Conservation (phyloP, 1,140 invertebrate genomes). For the Steinernema feltiae region DNA sequence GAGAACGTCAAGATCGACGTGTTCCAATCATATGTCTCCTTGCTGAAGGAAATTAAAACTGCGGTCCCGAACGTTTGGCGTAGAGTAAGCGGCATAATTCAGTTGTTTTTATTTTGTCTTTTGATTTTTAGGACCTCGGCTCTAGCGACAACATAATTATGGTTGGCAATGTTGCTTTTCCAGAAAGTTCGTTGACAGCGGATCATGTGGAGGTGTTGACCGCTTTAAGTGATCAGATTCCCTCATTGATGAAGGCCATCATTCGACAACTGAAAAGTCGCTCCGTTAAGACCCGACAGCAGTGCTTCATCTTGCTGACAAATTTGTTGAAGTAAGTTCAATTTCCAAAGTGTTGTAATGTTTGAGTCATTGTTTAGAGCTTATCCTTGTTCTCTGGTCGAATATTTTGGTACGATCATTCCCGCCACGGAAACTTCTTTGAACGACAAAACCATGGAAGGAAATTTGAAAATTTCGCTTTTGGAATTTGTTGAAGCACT, state of each 20-base stretch:
- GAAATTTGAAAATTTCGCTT: constrained; percentile 26
- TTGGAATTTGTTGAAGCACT: constrained; percentile 21
- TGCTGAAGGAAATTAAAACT: constrained; percentile 78
- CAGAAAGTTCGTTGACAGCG: constrained; percentile 6
- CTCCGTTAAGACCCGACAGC: constrained; percentile 83
- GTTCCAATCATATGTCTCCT: constrained; percentile 85
- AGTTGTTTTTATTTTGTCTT: constrained; percentile 20
- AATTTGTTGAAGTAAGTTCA: constrained; percentile 71
- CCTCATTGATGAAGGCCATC: constrained; percentile 76
- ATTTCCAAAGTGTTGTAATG: constrained; percentile 24
- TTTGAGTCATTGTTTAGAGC: constrained; percentile 36
- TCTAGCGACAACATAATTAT: constrained; percentile 14
- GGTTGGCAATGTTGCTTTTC: constrained; percentile 26
- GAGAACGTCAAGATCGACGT: constrained; percentile 98
- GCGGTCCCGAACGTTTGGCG: constrained; percentile 61
- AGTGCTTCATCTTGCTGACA: constrained; percentile 80
- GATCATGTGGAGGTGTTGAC: constrained; percentile 31
- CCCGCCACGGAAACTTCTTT: constrained; percentile 63
- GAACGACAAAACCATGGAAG: constrained; percentile 85
- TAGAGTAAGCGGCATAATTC: constrained; percentile 8
- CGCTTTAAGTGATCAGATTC: constrained; percentile 64
- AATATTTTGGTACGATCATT: constrained; percentile 35
- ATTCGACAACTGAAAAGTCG: constrained; percentile 85
- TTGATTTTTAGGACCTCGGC: constrained; percentile 11
- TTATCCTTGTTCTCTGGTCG: constrained; percentile 12